Percentiles rank a stretch among this genome's conserved stretches.
These are phyloP conservation scores for Forpus xanthops DNA, from an alignment of 2,797 vertebrate genomes.

Conservation along the genomic window DNA sequence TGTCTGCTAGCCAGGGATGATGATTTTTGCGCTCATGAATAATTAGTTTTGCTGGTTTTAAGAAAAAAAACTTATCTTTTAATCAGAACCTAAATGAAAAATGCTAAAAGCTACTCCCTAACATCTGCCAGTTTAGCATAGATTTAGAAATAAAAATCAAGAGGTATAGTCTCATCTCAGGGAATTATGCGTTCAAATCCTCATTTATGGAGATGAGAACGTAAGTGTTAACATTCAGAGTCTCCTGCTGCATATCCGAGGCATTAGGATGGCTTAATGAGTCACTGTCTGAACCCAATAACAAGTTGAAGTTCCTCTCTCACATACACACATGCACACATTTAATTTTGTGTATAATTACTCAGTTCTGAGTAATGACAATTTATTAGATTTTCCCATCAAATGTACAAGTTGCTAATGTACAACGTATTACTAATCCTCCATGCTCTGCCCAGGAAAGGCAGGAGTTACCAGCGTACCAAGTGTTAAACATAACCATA, in stretches of 20 bases:
- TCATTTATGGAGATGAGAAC: conserved; percentile 51
- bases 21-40: conserved; percentile 54
- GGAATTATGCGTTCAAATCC: conserved; percentile 72
- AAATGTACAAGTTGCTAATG: background rate
- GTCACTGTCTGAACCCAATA: conserved; percentile 51
- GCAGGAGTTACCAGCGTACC: background rate
- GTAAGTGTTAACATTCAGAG: conserved; percentile 57
- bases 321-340: background rate
- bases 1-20: conserved; percentile 50
- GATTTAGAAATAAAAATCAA: conserved; percentile 77
- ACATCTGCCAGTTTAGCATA: conserved; percentile 75
- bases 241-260: conserved; percentile 27
- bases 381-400: conserved; percentile 57
- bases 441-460: background rate
- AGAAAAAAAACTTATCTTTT: conserved; percentile 69
- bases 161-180: conserved; percentile 69
- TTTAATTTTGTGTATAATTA: conserved; percentile 39
- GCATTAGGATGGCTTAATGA: conserved; percentile 57
- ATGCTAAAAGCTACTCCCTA: conserved; percentile 60
- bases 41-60: conserved; percentile 71
- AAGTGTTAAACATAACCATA: background rate
- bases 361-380: conserved; percentile 36
- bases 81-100: conserved; percentile 75
- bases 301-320: conserved; percentile 22
- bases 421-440: background rate